Percentiles rank a stretch among this genome's conserved stretches.
These are phyloP conservation scores for Zele albiditarsus DNA, from an alignment of 2,888 invertebrate species.

Conservation along the genomic window DNA sequence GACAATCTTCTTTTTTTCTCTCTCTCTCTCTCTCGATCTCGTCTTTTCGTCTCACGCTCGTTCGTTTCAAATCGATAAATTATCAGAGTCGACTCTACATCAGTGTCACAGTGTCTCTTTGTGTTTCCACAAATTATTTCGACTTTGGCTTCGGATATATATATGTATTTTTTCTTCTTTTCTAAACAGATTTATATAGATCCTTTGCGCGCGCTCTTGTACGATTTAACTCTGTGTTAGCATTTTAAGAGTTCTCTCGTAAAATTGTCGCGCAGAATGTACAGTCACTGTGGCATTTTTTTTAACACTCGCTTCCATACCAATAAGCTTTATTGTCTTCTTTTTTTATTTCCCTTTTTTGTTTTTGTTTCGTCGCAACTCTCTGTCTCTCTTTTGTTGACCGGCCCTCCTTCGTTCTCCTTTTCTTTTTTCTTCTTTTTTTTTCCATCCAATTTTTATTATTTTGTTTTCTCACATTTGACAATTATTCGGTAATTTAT, in stretches of 20 bases:
- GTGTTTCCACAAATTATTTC: slow-evolving; percentile 44
- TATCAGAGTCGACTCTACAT: slow-evolving; percentile 44
- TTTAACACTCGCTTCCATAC: background rate
- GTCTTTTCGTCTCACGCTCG: slow-evolving; percentile 31
- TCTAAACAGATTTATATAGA: slow-evolving; percentile 33
- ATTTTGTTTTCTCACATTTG: slow-evolving; percentile 67
- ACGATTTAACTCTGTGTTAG: slow-evolving; percentile 31
- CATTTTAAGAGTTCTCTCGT: slow-evolving; percentile 32
- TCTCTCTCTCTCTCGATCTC: slow-evolving; percentile 24
- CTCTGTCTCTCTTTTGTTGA: slow-evolving; percentile 19
- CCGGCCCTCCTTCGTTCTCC: slow-evolving; percentile 25
- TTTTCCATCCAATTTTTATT: slow-evolving; percentile 38
- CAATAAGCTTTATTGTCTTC: slow-evolving; percentile 9
- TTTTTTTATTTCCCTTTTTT: slow-evolving; percentile 4
- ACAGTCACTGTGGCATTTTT: slow-evolving; percentile 7
- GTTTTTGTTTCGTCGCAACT: slow-evolving; percentile 44
- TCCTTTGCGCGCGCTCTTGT: slow-evolving; percentile 15
- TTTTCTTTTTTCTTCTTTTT: slow-evolving; percentile 45
- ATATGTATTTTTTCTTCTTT: slow-evolving; percentile 28
- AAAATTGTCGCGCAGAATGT: slow-evolving; percentile 30
- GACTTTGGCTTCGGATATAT: slow-evolving; percentile 42
- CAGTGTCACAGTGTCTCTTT: slow-evolving; percentile 42
- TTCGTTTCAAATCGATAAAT: slow-evolving; percentile 62
- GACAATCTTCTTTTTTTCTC: slow-evolving; percentile 44
- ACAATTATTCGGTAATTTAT: slow-evolving; percentile 74